phyloP scores from a whole-genome alignment of 2,113 vertebrate species.

The Chionis minor region DNA sequence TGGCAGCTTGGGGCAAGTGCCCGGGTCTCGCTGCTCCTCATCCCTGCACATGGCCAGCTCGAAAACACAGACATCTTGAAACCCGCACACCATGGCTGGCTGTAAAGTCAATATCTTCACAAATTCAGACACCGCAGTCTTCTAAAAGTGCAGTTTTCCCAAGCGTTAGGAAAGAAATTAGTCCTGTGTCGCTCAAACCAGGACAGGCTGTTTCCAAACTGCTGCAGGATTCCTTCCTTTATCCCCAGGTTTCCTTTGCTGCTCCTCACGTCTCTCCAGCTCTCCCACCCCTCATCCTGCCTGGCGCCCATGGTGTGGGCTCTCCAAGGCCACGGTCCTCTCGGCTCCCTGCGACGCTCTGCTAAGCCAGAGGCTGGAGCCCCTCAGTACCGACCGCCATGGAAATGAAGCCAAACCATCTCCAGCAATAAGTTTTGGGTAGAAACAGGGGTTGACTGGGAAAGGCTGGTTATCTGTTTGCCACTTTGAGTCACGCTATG shows the following conservation, averaged over 20 bases:
- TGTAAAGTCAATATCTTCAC: no score
- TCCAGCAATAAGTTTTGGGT: background rate
- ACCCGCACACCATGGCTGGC: no score
- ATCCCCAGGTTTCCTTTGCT: background rate
- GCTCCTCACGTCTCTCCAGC: background rate
- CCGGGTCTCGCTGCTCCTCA: no score
- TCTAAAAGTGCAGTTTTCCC: no score
- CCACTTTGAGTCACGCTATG: background rate
- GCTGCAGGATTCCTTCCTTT: background rate
- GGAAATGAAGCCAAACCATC: background rate
- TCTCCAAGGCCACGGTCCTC: background rate
- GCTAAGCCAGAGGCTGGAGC: background rate
- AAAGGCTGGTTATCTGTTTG: background rate
- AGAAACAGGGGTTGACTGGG: background rate
- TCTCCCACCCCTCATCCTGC: rapidly evolving
- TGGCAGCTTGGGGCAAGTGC: no score
- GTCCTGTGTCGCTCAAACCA: no score
- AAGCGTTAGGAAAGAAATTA: no score
- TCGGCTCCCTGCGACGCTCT: background rate
- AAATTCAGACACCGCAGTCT: no score
- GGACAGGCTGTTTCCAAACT: background rate
- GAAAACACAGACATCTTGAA: no score
- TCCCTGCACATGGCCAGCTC: no score
- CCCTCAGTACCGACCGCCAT: background rate
- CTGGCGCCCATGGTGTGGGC: background rate